A percentile compares a stretch with the other conserved stretches of the same genome.
These are phyloP conservation scores for Peromyscus maniculatus DNA, from an alignment of 2,113 vertebrate species.

Conservation along the genomic window DNA sequence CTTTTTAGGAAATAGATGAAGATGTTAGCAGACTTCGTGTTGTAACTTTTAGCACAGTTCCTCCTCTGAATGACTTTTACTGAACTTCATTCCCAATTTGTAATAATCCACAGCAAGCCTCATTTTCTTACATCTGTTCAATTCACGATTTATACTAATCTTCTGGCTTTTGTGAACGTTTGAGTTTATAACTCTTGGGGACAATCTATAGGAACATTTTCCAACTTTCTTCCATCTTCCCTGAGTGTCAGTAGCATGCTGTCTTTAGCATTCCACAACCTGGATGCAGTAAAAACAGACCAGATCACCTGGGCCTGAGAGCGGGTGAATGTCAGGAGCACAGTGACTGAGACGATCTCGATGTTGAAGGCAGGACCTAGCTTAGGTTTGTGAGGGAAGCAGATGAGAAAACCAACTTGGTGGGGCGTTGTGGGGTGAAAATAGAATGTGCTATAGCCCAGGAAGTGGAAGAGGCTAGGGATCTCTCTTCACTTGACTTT, in stretches of 20 bases:
- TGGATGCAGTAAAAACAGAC: neutral
- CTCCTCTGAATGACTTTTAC: neutral
- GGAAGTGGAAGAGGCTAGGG: constrained; percentile 54
- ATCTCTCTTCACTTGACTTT: constrained; percentile 61
- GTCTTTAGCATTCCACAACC: neutral
- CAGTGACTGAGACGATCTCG: constrained; percentile 34
- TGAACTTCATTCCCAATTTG: neutral
- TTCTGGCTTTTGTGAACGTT: constrained; percentile 28
- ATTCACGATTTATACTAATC: constrained; percentile 7
- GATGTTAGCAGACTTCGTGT: constrained; percentile 7
- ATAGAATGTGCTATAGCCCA: constrained; percentile 71
- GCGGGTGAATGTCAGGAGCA: neutral
- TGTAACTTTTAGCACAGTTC: neutral
- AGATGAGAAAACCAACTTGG: constrained; percentile 86
- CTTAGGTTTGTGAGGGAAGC: constrained; percentile 77
- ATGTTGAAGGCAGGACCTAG: constrained; percentile 53
- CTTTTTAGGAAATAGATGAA: neutral
- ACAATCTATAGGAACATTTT: neutral
- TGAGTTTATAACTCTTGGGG: neutral
- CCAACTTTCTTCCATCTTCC: neutral
- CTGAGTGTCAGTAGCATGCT: neutral
- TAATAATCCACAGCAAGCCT: neutral
- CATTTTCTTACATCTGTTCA: constrained; percentile 18
- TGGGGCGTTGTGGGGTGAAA: constrained; percentile 68
- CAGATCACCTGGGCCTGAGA: neutral